Conservation (phyloP, 2,888 invertebrate species). For the Nomada fucata region DNA sequence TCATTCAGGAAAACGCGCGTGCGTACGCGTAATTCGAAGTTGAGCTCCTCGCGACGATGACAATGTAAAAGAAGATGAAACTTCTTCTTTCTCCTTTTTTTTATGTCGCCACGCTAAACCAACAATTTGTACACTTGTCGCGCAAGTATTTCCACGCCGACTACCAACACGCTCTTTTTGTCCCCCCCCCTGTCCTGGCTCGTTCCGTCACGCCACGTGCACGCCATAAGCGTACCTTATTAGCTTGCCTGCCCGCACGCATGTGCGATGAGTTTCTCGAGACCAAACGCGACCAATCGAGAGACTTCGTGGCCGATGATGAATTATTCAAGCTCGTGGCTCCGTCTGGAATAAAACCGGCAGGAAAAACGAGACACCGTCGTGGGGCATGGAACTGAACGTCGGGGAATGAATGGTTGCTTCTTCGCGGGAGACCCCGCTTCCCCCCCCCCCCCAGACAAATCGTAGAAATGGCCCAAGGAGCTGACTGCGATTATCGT, state of each 20-base stretch:
- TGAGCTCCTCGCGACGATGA: background rate
- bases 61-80: conserved; percentile 3
- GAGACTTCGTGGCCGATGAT: conserved; percentile 45
- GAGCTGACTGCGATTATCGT: no score
- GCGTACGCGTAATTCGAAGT: no score
- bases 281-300: conserved; percentile 58
- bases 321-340: conserved; percentile 67
- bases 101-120: conserved; percentile 1
- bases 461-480: no score
- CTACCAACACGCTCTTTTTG: conserved; percentile 49
- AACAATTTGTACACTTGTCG: conserved; percentile 55
- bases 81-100: conserved; percentile 41
- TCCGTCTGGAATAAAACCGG: conserved; percentile 30
- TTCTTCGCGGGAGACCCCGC: no score
- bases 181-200: conserved; percentile 45
- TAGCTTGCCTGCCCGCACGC: conserved; percentile 55
- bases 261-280: conserved; percentile 52
- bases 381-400: background rate
- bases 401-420: background rate
- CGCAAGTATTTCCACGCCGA: conserved; percentile 37
- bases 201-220: conserved; percentile 64
- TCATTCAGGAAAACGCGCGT: background rate
- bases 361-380: background rate
- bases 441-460: no score
- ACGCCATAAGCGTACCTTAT: conserved; percentile 70